These are phyloP conservation scores for Papilio machaon DNA, from an alignment of 1,140 invertebrate species.

Conservation along the genomic window DNA sequence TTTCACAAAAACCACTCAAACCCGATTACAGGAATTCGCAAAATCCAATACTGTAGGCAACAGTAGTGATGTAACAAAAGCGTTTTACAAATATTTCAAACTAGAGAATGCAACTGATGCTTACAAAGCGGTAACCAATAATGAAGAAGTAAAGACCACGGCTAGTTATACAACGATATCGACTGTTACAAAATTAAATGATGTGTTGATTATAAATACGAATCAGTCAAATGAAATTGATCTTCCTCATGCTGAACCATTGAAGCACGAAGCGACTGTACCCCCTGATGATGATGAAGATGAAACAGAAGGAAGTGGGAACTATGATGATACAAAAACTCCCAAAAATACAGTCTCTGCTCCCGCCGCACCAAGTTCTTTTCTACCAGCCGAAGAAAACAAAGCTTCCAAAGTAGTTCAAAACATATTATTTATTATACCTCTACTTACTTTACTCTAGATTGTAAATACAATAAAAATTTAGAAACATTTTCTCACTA, in stretches of 20 bases:
- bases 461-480: not conserved
- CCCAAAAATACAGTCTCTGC: constrained; percentile 55
- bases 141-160: constrained; percentile 19
- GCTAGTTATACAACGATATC: not conserved
- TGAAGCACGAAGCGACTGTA: constrained; percentile 67
- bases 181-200: constrained; percentile 23
- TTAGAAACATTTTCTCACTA: constrained; percentile 31
- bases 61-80: constrained; percentile 51
- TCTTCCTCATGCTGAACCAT: constrained; percentile 59
- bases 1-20: constrained; percentile 53
- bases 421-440: constrained; percentile 14
- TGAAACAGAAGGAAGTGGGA: constrained; percentile 71
- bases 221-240: constrained; percentile 27
- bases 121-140: constrained; percentile 46
- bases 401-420: constrained; percentile 41
- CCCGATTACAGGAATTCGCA: constrained; percentile 63
- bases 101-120: constrained; percentile 54
- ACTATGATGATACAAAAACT: constrained; percentile 59
- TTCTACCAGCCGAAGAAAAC: constrained; percentile 66
- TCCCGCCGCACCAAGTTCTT: constrained; percentile 71
- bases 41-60: constrained; percentile 46
- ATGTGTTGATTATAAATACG: constrained; percentile 10
- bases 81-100: constrained; percentile 60
- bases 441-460: constrained; percentile 4
- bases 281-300: constrained; percentile 77